Conservation (phyloP, 2,888 invertebrate species). For the Eupithecia insigniata region DNA sequence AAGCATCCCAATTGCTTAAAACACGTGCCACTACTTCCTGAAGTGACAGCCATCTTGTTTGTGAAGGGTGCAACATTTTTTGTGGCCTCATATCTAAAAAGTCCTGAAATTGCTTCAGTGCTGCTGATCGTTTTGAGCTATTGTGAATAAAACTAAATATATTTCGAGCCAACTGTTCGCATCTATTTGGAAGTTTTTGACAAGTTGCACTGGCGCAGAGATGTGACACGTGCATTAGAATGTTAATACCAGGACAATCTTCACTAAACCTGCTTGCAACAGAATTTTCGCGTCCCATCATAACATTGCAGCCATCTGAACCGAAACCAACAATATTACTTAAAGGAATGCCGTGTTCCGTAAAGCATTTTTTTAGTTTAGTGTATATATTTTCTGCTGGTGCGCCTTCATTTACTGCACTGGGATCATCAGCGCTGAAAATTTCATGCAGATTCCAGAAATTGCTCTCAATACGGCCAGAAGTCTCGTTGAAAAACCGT, state of each 20-base stretch:
- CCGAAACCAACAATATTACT: neutral
- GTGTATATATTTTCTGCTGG: neutral
- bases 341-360: neutral
- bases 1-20: slow-evolving; percentile 6
- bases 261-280: neutral
- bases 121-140: neutral
- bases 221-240: neutral
- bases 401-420: neutral
- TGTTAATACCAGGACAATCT: slow-evolving; percentile 1
- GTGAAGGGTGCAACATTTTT: slow-evolving; percentile 17
- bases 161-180: neutral
- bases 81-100: neutral
- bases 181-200: neutral
- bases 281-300: slow-evolving; percentile 1
- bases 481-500: neutral
- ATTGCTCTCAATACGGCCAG: neutral
- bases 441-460: neutral
- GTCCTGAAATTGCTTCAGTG: neutral
- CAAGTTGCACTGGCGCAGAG: neutral
- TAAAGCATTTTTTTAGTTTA: neutral
- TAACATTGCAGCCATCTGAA: neutral
- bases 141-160: neutral
- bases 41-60: slow-evolving; percentile 23
- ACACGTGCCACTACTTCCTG: slow-evolving; percentile 8
- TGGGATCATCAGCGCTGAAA: neutral